Percentiles rank a stretch among this genome's conserved stretches.
Evolutionary conservation across 2,113 vertebrate genomes (phyloP).

Genomic region (Megaleporinus macrocephalus): DNA sequence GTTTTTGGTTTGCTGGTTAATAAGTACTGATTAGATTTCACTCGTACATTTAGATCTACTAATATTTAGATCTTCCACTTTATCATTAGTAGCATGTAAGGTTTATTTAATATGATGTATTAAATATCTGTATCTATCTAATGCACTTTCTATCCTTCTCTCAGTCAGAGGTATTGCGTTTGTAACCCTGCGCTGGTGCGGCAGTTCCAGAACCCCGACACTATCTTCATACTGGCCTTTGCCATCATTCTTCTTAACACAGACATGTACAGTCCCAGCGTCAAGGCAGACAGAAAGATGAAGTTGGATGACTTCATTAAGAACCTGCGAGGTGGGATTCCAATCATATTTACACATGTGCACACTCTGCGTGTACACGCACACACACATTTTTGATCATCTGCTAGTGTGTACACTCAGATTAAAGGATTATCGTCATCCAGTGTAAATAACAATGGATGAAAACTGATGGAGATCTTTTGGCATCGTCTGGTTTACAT

Average conservation of each 20-base stretch:
- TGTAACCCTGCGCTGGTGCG: conserved; percentile 93
- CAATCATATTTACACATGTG: neutral
- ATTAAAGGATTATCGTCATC: neutral
- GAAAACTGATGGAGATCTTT: neutral
- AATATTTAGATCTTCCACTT: too few species aligned
- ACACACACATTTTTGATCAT: neutral
- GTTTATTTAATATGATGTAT: neutral
- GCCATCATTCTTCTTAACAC: conserved; percentile 98
- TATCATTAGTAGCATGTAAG: too few species aligned
- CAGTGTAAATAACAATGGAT: neutral
- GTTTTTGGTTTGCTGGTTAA: neutral
- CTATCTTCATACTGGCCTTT: conserved; percentile 97
- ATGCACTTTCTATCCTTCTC: neutral
- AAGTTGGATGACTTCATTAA: conserved; percentile 97
- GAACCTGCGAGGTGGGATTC: conserved; percentile 87
- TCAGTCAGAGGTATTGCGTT: conserved; percentile 94
- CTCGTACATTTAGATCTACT: too few species aligned
- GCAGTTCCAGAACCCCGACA: conserved; percentile 97
- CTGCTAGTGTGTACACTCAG: neutral
- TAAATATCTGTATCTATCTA: neutral
- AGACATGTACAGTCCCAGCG: conserved; percentile 97
- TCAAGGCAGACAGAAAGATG: conserved; percentile 96
- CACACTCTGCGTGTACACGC: neutral
- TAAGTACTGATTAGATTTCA: neutral
- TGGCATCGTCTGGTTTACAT: neutral